Evolutionary conservation across 2,113 vertebrate species (phyloP), one percentile per base, ranked within the genome.

Genomic region (Alligator sinensis): DNA sequence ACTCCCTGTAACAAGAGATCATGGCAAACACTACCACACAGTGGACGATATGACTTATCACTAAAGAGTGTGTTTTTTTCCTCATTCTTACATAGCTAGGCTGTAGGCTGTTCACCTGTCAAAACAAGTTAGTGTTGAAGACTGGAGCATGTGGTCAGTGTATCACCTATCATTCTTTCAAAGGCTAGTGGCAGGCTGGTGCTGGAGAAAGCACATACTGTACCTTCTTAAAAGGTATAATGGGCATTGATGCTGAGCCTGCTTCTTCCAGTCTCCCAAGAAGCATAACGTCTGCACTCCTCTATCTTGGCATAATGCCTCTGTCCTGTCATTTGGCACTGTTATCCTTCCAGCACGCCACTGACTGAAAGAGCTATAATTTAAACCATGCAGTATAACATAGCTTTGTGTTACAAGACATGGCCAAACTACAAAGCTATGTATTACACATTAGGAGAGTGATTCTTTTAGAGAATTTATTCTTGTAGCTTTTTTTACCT

Each of bases 361-460:
- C 7, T 68, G 63, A 28, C 57, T 79, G 21, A 87, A 11, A 88
- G 4, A 89, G 11, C 1, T 60, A 47, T 80, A 70, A 82, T 11
- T 91, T 89, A 87, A 92, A 96, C 93, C 34, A 60, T 1, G 85
- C 10, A 24, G 38, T n/a, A 79, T 72, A 66, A 81, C 84, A 91
- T 57, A 60, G 1, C 17, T 68, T 86, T 74, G 4, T 61, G 2
- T 92, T 86, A 66, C 1, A 2, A 15, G 19, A 68, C 21, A 28
- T 18, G 17, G 75, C 14, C 77, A 84, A 90, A 88, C 22, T 47
- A 61, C 75, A 87, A 24, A 5, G 38, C 16, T 89, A 74, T 83
- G 24, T 77, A 61, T 93, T 61, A 55, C 18, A 63, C 38, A 90
- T 91, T 94, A 75, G 60, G 72, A 92, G n/a, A 91, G 6, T 18